Conservation (phyloP, 2,797 vertebrate genomes). For the Bradypodion ventrale region DNA sequence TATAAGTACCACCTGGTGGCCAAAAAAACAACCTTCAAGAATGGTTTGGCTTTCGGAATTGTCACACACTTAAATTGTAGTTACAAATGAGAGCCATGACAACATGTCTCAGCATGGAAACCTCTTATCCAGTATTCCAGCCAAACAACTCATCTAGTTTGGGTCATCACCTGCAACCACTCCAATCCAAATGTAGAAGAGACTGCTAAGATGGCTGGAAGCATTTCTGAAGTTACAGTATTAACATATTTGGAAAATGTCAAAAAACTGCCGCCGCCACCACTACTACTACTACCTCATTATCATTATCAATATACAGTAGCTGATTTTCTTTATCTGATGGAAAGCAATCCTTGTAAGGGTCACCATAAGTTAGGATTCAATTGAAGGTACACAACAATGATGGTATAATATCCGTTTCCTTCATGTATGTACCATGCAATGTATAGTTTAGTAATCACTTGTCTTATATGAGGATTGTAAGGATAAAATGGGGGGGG, state of each 20-base stretch:
- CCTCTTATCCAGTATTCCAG: neutral
- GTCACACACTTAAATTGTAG: neutral
- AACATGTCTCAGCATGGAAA: neutral
- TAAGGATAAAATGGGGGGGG: neutral
- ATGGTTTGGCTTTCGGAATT: neutral
- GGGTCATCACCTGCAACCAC: neutral
- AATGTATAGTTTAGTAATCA: conserved; percentile 6
- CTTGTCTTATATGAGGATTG: neutral
- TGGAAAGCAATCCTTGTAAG: neutral
- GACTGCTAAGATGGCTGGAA: neutral
- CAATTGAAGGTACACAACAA: no score
- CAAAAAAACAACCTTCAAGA: conserved; percentile 23
- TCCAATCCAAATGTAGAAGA: neutral
- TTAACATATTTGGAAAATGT: neutral
- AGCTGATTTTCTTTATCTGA: neutral
- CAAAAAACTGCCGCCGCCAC: no score
- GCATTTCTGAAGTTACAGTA: neutral
- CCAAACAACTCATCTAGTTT: neutral
- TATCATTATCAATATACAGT: no score
- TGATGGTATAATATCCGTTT: no score
- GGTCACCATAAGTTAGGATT: no score
- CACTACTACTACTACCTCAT: neutral
- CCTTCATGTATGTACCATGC: conserved; percentile 36
- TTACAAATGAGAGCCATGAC: neutral
- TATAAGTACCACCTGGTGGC: conserved; percentile 6